Percentiles rank a stretch among this genome's conserved stretches.
Conservation (phyloP, 2,797 vertebrate genomes). For the Nasua narica region DNA sequence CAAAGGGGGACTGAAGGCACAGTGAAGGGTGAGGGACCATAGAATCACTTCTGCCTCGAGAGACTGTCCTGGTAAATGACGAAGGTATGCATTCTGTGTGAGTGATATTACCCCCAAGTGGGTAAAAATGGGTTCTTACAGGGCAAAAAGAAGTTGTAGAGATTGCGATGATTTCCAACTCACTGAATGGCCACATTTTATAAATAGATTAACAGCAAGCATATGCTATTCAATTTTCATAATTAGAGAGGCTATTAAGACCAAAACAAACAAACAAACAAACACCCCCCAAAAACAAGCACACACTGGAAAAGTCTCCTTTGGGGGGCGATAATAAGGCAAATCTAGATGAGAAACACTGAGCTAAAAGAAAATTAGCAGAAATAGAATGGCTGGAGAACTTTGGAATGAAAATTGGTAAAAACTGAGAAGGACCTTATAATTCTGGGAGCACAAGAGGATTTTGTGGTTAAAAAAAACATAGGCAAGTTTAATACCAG, state of each 20-base stretch:
- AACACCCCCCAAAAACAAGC: too few relatives aligned
- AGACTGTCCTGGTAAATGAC: too few relatives aligned
- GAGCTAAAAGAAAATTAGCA: neutral
- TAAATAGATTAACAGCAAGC: neutral
- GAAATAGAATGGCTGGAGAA: neutral
- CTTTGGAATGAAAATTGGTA: neutral
- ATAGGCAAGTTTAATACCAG: neutral
- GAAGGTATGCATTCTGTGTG: rapidly evolving
- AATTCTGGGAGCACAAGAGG: neutral
- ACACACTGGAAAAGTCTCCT: neutral
- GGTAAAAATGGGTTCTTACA: neutral
- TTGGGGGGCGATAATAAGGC: neutral
- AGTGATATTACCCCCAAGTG: neutral
- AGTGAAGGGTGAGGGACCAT: rapidly evolving
- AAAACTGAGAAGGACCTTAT: neutral
- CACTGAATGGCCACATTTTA: neutral
- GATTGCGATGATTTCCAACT: neutral
- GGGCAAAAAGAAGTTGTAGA: neutral
- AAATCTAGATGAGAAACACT: neutral
- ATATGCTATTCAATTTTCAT: neutral
- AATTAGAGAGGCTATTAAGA: neutral
- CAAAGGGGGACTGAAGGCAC: rapidly evolving
- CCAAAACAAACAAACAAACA: neutral
- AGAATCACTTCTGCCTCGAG: neutral
- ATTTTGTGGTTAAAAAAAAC: neutral